These are phyloP conservation scores for Hirundichthys speculiger DNA, from an alignment of 2,113 vertebrate genomes.

Conservation along the genomic window DNA sequence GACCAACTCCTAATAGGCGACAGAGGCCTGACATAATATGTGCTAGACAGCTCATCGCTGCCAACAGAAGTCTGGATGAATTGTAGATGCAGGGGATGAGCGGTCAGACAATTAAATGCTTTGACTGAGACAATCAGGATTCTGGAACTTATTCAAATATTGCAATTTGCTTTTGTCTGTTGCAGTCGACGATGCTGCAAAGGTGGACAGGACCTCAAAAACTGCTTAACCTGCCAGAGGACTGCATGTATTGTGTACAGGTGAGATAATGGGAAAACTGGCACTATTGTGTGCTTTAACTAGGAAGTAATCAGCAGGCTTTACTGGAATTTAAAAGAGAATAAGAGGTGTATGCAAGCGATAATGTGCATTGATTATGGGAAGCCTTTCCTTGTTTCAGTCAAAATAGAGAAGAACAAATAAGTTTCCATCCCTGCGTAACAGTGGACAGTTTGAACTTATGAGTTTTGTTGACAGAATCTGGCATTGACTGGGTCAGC, in stretches of 20 bases:
- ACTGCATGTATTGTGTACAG: constrained; percentile 83
- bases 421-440: too few relatives aligned
- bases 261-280: constrained; percentile 57
- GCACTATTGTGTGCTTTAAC: background rate
- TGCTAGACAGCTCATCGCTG: constrained; percentile 34
- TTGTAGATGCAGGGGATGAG: constrained; percentile 15
- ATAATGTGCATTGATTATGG: too few relatives aligned
- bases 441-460: background rate
- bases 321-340: too few relatives aligned
- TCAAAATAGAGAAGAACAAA: too few relatives aligned
- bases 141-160: background rate
- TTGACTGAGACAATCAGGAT: constrained; percentile 2
- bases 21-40: constrained; percentile 40
- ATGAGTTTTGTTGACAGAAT: constrained; percentile 17
- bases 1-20: constrained; percentile 59
- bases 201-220: constrained; percentile 78
- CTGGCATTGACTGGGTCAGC: constrained; percentile 7
- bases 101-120: constrained; percentile 6
- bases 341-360: too few relatives aligned
- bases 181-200: constrained; percentile 61
- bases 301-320: background rate
- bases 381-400: too few relatives aligned
- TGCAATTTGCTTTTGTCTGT: constrained; percentile 20
- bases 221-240: constrained; percentile 79
- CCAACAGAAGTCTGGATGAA: constrained; percentile 18